Evolutionary conservation across 2,113 vertebrate species (phyloP).

Genomic region (Gorsachius goisagi): DNA sequence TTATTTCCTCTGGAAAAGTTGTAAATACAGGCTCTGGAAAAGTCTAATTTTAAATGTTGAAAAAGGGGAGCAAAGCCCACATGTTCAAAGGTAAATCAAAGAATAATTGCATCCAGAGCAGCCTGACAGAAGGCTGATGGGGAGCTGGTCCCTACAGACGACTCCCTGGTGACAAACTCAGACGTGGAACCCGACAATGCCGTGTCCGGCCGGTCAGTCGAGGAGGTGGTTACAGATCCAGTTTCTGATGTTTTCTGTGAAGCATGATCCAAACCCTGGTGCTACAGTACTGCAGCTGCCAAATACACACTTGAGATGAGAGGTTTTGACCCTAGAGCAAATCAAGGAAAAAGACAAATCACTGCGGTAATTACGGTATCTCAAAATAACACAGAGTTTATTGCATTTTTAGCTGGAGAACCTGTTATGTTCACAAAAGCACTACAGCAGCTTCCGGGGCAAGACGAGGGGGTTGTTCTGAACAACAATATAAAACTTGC

Average conservation of each 20-base stretch:
- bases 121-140: background rate
- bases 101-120: constrained; percentile 58
- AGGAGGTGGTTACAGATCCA: background rate
- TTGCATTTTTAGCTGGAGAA: constrained; percentile 2
- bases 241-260: constrained; percentile 8
- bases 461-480: background rate
- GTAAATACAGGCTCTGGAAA: constrained; percentile 35
- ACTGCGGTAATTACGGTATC: background rate
- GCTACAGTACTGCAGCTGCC: constrained; percentile 18
- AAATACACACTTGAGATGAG: background rate
- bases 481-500: background rate
- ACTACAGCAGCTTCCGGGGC: background rate
- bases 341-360: background rate
- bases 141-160: background rate
- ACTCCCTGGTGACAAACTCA: background rate
- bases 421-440: background rate
- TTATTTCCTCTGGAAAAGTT: constrained; percentile 46
- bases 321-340: background rate
- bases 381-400: background rate
- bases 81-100: constrained; percentile 44
- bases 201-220: constrained; percentile 15
- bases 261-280: background rate
- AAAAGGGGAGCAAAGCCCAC: constrained; percentile 21
- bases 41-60: constrained; percentile 17
- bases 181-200: background rate